These are phyloP conservation scores for Eulithis testata DNA, from an alignment of 2,888 invertebrate species.

Conservation along the genomic window DNA sequence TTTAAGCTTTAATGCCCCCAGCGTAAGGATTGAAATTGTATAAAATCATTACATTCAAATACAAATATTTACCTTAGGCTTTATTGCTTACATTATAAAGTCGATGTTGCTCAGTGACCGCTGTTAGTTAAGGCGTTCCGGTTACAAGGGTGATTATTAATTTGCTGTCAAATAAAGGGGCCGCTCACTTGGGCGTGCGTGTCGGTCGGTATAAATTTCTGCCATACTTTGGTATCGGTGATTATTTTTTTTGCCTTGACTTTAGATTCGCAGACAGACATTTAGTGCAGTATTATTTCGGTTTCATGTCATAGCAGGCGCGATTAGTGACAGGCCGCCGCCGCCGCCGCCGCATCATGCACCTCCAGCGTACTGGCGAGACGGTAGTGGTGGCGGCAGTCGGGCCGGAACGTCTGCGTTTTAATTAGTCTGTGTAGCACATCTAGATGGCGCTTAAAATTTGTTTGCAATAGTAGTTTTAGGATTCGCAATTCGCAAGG, in stretches of 20 bases:
- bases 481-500: neutral
- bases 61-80: conserved; percentile 72
- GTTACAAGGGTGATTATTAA: conserved; percentile 77
- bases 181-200: conserved; percentile 84
- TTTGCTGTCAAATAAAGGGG: conserved; percentile 85
- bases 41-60: conserved; percentile 62
- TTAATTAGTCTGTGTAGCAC: conserved; percentile 57
- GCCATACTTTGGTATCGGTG: conserved; percentile 82
- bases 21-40: conserved; percentile 81
- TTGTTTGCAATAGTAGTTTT: too few relatives aligned
- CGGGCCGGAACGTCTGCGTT: conserved; percentile 47
- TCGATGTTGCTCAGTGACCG: conserved; percentile 65
- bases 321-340: conserved; percentile 40
- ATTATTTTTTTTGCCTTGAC: conserved; percentile 80
- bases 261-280: conserved; percentile 80
- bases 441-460: conserved; percentile 50
- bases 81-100: conserved; percentile 72
- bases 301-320: conserved; percentile 61
- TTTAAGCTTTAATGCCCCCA: conserved; percentile 78
- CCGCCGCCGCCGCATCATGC: conserved; percentile 2
- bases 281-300: conserved; percentile 70
- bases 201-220: conserved; percentile 83
- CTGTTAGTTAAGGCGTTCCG: conserved; percentile 71
- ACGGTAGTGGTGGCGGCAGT: conserved; percentile 23
- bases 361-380: neutral